These are phyloP conservation scores for Oncorhynchus nerka DNA, from an alignment of 2,113 vertebrate genomes.

Conservation along the genomic window DNA sequence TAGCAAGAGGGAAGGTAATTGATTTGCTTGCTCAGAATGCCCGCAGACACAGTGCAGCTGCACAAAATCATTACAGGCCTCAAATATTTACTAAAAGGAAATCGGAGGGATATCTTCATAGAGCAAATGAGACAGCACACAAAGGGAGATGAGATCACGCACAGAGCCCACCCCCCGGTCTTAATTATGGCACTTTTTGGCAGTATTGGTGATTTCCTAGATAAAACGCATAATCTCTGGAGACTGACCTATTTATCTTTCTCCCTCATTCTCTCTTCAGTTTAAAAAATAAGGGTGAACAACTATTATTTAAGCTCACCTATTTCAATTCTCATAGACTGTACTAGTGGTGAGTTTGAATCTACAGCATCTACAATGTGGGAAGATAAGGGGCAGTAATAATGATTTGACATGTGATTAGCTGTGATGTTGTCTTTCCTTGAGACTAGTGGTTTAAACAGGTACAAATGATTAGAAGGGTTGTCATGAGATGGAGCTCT, in stretches of 20 bases:
- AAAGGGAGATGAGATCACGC: background rate
- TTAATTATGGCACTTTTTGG: constrained; percentile 51
- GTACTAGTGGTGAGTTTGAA: too few species aligned
- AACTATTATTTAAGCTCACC: background rate
- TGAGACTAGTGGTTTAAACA: background rate
- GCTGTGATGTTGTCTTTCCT: constrained; percentile 13
- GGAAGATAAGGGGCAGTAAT: background rate
- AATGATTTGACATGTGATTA: background rate
- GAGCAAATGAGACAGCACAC: constrained; percentile 9
- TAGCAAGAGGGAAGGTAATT: constrained; percentile 54
- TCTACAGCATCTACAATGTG: too few species aligned
- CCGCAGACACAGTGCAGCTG: constrained; percentile 48
- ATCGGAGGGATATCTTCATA: constrained; percentile 54
- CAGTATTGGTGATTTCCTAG: constrained; percentile 50
- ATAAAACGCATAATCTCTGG: constrained; percentile 49
- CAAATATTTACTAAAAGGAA: constrained; percentile 75
- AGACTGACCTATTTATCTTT: constrained; percentile 48
- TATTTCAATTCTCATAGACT: background rate
- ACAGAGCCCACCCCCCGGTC: constrained; percentile 13
- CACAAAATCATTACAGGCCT: constrained; percentile 67
- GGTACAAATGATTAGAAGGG: background rate
- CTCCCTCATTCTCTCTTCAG: constrained; percentile 16
- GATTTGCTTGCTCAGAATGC: constrained; percentile 57
- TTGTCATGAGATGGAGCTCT: constrained; percentile 29
- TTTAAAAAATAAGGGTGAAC: background rate